These are phyloP conservation scores for Prionace glauca DNA, from an alignment of 2,797 vertebrate species.

Conservation along the genomic window DNA sequence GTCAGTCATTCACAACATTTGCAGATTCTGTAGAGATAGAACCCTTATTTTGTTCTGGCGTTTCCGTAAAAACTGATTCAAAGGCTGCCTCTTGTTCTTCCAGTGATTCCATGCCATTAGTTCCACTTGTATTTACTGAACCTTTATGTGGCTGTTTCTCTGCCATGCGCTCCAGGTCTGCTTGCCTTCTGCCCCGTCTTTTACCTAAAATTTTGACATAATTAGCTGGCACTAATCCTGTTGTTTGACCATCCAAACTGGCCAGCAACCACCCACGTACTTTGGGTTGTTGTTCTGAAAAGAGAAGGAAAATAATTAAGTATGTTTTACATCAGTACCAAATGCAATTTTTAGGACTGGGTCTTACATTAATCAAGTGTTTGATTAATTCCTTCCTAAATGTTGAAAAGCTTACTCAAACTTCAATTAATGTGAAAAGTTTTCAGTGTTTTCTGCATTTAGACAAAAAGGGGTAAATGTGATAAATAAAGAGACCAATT, in stretches of 20 bases:
- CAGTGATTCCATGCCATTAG: constrained; percentile 45
- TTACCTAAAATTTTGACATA: constrained; percentile 88
- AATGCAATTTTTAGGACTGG: not conserved
- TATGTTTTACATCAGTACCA: not conserved
- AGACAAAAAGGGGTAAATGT: not conserved
- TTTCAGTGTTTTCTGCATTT: not conserved
- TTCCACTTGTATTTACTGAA: constrained; percentile 37
- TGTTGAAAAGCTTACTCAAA: not conserved
- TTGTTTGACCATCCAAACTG: constrained; percentile 79
- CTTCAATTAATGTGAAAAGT: not conserved
- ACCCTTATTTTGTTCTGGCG: constrained; percentile 47
- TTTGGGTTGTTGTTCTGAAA: constrained; percentile 82
- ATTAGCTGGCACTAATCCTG: constrained; percentile 86
- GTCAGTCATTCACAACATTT: constrained; percentile 58
- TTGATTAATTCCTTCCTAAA: not conserved
- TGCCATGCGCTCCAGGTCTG: constrained; percentile 61
- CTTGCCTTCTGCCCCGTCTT: constrained; percentile 74
- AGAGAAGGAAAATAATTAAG: constrained; percentile 41
- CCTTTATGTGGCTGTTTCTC: constrained; percentile 54
- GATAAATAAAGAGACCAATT: too few species aligned
- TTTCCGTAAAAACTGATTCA: constrained; percentile 73
- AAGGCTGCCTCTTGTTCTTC: constrained; percentile 70
- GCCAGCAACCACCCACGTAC: constrained; percentile 92
- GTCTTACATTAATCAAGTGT: not conserved
- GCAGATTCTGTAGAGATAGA: constrained; percentile 40